phyloP scores from a whole-genome alignment of 2,888 invertebrate genomes.

The Formica aserva region DNA sequence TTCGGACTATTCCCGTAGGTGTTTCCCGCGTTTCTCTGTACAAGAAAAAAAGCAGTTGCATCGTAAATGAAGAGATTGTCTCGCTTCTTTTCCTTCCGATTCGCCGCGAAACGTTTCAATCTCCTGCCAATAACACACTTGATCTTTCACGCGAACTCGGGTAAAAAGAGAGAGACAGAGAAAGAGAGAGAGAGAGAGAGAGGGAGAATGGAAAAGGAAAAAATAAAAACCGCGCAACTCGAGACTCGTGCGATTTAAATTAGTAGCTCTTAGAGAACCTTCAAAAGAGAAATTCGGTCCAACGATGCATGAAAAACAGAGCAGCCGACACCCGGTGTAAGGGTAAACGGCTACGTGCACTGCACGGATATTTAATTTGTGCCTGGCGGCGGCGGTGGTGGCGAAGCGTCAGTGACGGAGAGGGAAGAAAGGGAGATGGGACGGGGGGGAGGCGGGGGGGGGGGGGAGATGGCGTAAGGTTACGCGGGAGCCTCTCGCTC shows the following conservation, averaged over 20 bases:
- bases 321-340: neutral
- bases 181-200: neutral
- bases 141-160: neutral
- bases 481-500: conserved; percentile 62
- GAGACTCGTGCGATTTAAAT: conserved; percentile 31
- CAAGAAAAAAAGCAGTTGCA: conserved; percentile 13
- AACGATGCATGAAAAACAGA: conserved; percentile 43
- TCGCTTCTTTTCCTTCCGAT: neutral
- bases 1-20: neutral
- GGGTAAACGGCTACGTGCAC: conserved; percentile 51
- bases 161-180: neutral
- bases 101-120: neutral
- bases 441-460: neutral
- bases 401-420: conserved; percentile 2
- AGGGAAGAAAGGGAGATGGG: neutral
- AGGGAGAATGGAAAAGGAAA: neutral
- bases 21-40: neutral
- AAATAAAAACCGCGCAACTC: neutral
- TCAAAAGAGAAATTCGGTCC: conserved; percentile 36
- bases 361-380: conserved; percentile 66
- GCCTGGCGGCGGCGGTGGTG: conserved; percentile 35
- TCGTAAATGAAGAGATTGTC: neutral
- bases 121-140: conserved; percentile 1
- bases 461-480: conserved; percentile 63
- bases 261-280: conserved; percentile 21